These are phyloP conservation scores for Cartodere bifasciata DNA, from an alignment of 2,888 invertebrate species.

Conservation along the genomic window DNA sequence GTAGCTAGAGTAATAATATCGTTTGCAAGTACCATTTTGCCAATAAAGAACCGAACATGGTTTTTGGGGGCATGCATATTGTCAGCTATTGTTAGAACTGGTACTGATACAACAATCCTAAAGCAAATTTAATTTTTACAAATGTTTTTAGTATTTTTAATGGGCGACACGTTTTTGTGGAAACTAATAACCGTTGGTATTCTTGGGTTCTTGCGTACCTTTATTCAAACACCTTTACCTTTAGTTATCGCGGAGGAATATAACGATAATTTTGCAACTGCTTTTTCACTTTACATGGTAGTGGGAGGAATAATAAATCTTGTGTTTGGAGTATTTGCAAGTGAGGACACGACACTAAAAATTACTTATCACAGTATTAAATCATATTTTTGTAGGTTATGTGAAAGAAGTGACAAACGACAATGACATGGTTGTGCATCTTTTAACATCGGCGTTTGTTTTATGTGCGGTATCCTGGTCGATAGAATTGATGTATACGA, in stretches of 20 bases:
- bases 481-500: no score
- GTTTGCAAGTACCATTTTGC: constrained; percentile 45
- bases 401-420: no score
- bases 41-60: constrained; percentile 49
- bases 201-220: constrained; percentile 56
- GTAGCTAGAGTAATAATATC: constrained; percentile 50
- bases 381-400: no score
- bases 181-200: constrained; percentile 46
- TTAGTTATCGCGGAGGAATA: constrained; percentile 56
- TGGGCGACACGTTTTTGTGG: constrained; percentile 42
- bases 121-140: background rate
- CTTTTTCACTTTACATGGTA: constrained; percentile 59
- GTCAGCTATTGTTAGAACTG: constrained; percentile 53
- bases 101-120: constrained; percentile 41
- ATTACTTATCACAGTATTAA: no score
- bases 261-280: constrained; percentile 57
- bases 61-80: constrained; percentile 52
- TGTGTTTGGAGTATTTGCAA: constrained; percentile 54
- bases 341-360: no score
- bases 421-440: no score
- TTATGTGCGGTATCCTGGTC: no score
- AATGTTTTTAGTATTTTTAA: constrained; percentile 42
- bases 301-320: constrained; percentile 56
- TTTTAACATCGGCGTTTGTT: no score
- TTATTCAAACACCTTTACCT: constrained; percentile 58